Evolutionary conservation across 2,888 invertebrate genomes (phyloP).

Genomic region (Drosophila paramelanica): DNA sequence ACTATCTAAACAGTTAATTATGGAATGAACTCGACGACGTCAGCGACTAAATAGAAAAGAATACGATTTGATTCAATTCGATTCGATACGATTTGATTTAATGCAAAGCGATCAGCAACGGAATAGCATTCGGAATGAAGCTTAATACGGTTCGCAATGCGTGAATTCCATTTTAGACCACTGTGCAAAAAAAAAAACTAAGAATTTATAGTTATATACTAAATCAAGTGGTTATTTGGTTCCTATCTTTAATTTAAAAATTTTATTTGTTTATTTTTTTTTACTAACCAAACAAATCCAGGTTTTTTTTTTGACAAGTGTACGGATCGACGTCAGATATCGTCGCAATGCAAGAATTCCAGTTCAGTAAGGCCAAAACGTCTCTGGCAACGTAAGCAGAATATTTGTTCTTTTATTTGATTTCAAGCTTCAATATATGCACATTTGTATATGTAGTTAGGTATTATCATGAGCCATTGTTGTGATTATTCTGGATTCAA

Average conservation of each 20-base stretch:
- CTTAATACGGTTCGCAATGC: conserved; percentile 3
- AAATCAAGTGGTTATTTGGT: no score
- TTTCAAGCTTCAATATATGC: no score
- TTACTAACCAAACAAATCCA: no score
- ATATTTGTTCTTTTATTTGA: conserved; percentile 2
- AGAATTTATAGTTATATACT: no score
- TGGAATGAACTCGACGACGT: conserved; percentile 3
- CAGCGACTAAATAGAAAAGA: neutral
- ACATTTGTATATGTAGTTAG: no score
- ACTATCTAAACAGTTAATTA: neutral
- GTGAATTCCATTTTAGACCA: neutral
- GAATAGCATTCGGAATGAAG: conserved; percentile 41
- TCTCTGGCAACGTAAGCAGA: conserved; percentile 26
- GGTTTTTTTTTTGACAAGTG: neutral
- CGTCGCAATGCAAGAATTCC: conserved; percentile 36
- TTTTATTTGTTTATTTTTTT: no score
- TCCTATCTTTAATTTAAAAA: no score
- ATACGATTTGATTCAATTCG: neutral
- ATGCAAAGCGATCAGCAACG: conserved; percentile 22
- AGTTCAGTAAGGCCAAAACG: conserved; percentile 26
- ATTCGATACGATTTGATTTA: no score
- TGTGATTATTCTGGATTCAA: neutral
- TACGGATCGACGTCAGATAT: neutral
- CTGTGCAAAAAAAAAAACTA: neutral
- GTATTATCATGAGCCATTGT: neutral